Evolutionary conservation across 1,140 invertebrate species (phyloP).

Genomic region (Dolichoris vasculosae): DNA sequence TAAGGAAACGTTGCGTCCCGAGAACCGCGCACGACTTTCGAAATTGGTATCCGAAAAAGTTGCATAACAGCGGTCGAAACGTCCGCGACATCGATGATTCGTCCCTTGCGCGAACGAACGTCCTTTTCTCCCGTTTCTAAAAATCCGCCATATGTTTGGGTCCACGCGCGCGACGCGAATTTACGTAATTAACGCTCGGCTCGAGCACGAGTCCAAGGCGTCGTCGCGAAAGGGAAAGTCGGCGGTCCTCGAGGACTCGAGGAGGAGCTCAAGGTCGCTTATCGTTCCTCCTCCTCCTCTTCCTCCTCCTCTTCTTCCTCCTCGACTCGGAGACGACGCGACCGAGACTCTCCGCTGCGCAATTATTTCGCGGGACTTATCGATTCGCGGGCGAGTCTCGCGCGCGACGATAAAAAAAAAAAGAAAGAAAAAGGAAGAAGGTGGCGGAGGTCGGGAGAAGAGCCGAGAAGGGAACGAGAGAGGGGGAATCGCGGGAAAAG

Average conservation of each 20-base stretch:
- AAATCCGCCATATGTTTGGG: conserved; percentile 13
- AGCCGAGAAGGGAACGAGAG: background rate
- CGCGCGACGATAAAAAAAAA: too few relatives aligned
- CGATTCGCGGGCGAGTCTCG: background rate
- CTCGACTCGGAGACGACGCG: too few relatives aligned
- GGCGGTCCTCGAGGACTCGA: background rate
- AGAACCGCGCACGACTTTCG: background rate
- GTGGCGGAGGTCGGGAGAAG: background rate
- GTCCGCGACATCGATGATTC: background rate
- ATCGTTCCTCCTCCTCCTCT: background rate
- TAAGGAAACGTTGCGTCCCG: background rate
- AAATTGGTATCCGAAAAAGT: background rate
- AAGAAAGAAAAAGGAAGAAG: too few relatives aligned
- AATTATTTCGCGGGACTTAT: background rate
- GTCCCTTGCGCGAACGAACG: too few relatives aligned
- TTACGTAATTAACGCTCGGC: too few relatives aligned
- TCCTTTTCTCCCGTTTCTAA: background rate
- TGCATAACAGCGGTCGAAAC: background rate
- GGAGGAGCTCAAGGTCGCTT: background rate
- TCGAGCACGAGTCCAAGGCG: too few relatives aligned
- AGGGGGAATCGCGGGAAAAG: background rate
- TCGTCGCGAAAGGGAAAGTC: too few relatives aligned
- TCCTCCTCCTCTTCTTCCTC: background rate
- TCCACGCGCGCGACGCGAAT: too few relatives aligned
- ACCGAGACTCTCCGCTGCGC: background rate